Percentiles rank a stretch among this genome's conserved stretches.
Conservation (phyloP, 2,888 invertebrate species). For the Reticulitermes lucifugus region DNA sequence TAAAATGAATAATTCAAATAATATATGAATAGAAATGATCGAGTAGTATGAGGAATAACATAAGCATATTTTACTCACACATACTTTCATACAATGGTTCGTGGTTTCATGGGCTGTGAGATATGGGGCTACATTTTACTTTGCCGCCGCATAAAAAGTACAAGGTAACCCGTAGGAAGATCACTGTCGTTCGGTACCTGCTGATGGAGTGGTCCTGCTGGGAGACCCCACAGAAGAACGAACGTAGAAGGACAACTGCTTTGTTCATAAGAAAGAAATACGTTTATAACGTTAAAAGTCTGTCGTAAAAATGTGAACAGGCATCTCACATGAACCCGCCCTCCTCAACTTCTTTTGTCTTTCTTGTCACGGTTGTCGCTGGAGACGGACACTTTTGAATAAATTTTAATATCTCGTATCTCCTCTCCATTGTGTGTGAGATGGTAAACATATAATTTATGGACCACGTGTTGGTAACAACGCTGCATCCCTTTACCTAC, state of each 20-base stretch:
- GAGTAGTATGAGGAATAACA: too few species aligned
- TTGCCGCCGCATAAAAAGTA: not conserved
- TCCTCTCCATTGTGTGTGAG: not conserved
- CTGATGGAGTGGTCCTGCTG: not conserved
- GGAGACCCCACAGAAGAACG: not conserved
- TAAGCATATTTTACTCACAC: too few species aligned
- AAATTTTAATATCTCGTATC: slow-evolving; percentile 12
- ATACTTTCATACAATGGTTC: too few species aligned
- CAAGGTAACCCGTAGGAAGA: not conserved
- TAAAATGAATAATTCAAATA: too few species aligned
- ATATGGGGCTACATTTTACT: too few species aligned
- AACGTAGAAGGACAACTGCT: not conserved
- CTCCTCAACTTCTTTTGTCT: slow-evolving; percentile 6
- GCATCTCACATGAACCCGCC: not conserved
- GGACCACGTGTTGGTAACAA: not conserved
- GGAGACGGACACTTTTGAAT: not conserved
- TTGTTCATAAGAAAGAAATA: not conserved
- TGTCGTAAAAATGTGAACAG: slow-evolving; percentile 3
- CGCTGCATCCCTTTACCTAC: not conserved
- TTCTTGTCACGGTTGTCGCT: not conserved
- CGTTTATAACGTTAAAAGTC: slow-evolving; percentile 4
- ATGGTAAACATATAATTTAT: slow-evolving; percentile 4
- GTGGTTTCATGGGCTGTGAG: too few species aligned
- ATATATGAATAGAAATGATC: too few species aligned
- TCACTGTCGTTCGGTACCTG: not conserved